Evolutionary conservation across 2,888 invertebrate species (phyloP).

Genomic region (Agriopis aurantiaria): DNA sequence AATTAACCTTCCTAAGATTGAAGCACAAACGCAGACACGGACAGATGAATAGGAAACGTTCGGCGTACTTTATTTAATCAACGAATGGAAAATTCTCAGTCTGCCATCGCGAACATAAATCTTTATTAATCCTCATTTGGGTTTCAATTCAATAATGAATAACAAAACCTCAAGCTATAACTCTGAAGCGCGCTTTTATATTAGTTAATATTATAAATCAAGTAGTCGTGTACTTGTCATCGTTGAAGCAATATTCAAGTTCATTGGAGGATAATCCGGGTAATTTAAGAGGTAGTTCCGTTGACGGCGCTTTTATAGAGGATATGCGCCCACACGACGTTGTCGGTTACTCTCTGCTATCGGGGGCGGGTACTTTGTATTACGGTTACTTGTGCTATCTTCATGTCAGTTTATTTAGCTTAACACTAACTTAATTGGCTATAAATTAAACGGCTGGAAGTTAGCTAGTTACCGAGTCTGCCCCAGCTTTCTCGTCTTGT

Average conservation of each 20-base stretch:
- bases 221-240: slow-evolving; percentile 77
- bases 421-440: slow-evolving; percentile 84
- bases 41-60: slow-evolving; percentile 69
- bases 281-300: slow-evolving; percentile 65
- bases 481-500: slow-evolving; percentile 68
- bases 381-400: slow-evolving; percentile 76
- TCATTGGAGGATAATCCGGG: slow-evolving; percentile 64
- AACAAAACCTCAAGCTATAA: slow-evolving; percentile 65
- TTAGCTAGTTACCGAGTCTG: slow-evolving; percentile 70
- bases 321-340: slow-evolving; percentile 60
- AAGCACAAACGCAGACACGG: slow-evolving; percentile 62
- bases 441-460: slow-evolving; percentile 79
- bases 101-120: slow-evolving; percentile 68
- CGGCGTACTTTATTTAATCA: slow-evolving; percentile 61
- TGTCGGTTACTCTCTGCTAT: slow-evolving; percentile 53
- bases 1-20: slow-evolving; percentile 55
- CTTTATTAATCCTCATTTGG: slow-evolving; percentile 78
- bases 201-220: slow-evolving; percentile 74
- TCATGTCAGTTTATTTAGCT: slow-evolving; percentile 80
- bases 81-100: slow-evolving; percentile 60
- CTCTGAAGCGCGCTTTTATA: slow-evolving; percentile 65
- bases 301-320: slow-evolving; percentile 54
- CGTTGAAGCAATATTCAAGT: slow-evolving; percentile 69
- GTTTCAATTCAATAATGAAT: slow-evolving; percentile 74
- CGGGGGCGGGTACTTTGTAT: slow-evolving; percentile 63